Base-by-base conservation (phyloP, 2,888 invertebrate genomes). In the Geotrupes spiniger region DNA sequence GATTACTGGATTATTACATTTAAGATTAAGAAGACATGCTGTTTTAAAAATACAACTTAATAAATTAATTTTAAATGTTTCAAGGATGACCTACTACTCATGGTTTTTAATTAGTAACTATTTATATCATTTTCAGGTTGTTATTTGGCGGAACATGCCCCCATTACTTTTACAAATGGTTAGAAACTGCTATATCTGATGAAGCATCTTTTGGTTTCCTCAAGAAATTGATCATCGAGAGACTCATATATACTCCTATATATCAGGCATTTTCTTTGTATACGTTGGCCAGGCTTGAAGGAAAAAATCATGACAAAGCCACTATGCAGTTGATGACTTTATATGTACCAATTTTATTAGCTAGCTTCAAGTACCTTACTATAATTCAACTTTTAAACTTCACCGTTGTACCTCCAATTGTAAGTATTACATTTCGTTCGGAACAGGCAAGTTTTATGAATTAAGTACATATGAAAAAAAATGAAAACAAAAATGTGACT, bases 101-200 rank as follows among this genome's bases (percentile, higher is more conserved):
- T n/a, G n/a, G n/a, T n/a, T n/a, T n/a, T n/a, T n/a, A n/a, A n/a
- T n/a, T n/a, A n/a, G n/a, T n/a, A n/a, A n/a, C n/a, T n/a, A n/a
- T n/a, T n/a, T n/a, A n/a, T n/a, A n/a, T n/a, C n/a, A n/a, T n/a
- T 62, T 70, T 33, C 71, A 88, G 89, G 38, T 74, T 90, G 36
- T 63, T 88, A n/a, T 89, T 90, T 70, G 89, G 89, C 44, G 90
- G 90, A 17, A 79, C 85, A 1, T 74, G 89, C 2, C 89, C 90
- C 0, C 89, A 90, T 70, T 87, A 82, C 64, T 89, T 90, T 69
- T 89, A 87, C 63, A 75, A 76, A 53, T 73, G 79, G 26, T 63
- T 86, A 36, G 86, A 87, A 55, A 73, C 74, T 41, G 57, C 81
- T 25, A 79, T 87, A 47, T 78, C 82, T 0, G 78, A 80, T 52